These are phyloP conservation scores for Oscarella lobularis DNA, from an alignment of 37 sponge, comb jelly and placozoan genomes.

Conservation along the genomic window DNA sequence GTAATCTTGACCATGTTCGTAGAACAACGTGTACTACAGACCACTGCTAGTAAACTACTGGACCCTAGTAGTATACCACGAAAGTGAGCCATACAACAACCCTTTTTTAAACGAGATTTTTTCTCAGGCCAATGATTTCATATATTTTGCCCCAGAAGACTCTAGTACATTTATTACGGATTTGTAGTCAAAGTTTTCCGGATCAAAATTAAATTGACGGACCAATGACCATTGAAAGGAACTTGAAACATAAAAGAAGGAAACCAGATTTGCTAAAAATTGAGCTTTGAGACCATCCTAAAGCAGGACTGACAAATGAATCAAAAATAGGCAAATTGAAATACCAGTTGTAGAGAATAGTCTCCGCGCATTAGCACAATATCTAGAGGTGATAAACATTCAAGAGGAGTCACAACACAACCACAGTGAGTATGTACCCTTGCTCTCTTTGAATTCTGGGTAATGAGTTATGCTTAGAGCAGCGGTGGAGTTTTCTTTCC, in stretches of 20 bases:
- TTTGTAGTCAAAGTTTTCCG: background rate
- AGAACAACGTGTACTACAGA: too few relatives aligned
- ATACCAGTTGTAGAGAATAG: background rate
- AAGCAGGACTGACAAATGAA: background rate
- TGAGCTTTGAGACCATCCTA: background rate
- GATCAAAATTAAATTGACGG: background rate
- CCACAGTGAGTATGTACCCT: background rate
- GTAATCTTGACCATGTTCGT: too few relatives aligned
- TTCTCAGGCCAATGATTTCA: too few relatives aligned
- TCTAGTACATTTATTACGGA: background rate
- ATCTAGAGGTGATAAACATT: background rate
- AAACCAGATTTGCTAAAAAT: background rate
- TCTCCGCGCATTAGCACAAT: background rate
- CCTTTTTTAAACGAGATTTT: too few relatives aligned
- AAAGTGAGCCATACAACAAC: too few relatives aligned
- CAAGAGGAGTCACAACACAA: background rate
- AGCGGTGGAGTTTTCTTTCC: background rate
- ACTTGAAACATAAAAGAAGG: background rate
- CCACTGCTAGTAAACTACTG: too few relatives aligned
- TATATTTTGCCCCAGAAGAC: background rate
- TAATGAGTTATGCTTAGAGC: background rate
- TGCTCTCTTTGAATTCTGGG: background rate
- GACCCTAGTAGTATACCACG: too few relatives aligned
- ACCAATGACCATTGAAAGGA: background rate
- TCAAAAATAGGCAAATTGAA: background rate